Conservation (phyloP, 1,140 invertebrate genomes). For the Centruroides vittatus region DNA sequence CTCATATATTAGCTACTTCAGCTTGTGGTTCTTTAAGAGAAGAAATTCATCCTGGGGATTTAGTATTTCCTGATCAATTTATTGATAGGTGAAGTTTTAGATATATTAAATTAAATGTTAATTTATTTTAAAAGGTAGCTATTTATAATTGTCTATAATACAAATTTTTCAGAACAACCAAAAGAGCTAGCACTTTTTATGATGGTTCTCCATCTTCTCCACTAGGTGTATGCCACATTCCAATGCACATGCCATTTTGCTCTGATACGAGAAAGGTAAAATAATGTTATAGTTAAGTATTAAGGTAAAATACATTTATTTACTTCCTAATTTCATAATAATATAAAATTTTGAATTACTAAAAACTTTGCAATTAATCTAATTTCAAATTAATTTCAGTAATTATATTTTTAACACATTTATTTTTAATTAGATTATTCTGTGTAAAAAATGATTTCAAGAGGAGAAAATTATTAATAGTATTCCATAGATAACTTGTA, state of each 20-base stretch:
- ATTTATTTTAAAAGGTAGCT: background rate
- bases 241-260: slow-evolving; percentile 81
- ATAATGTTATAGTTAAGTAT: background rate
- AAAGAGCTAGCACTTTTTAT: slow-evolving; percentile 72
- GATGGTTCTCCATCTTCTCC: slow-evolving; percentile 48
- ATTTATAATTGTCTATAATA: background rate
- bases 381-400: too few species aligned
- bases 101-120: background rate
- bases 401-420: too few species aligned
- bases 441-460: too few species aligned
- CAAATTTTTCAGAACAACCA: slow-evolving; percentile 31
- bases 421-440: too few species aligned
- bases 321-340: too few species aligned
- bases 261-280: slow-evolving; percentile 23
- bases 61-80: slow-evolving; percentile 84
- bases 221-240: slow-evolving; percentile 74
- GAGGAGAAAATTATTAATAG: too few species aligned
- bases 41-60: slow-evolving; percentile 68
- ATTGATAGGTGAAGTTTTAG: slow-evolving; percentile 55
- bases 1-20: slow-evolving; percentile 78
- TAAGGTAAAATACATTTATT: too few species aligned
- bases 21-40: slow-evolving; percentile 85
- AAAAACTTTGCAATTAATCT: too few species aligned
- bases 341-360: too few species aligned
- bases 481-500: too few species aligned